Conservation (phyloP, 37 sponge, comb jelly and placozoan species). For the Mnemiopsis leidyi region DNA sequence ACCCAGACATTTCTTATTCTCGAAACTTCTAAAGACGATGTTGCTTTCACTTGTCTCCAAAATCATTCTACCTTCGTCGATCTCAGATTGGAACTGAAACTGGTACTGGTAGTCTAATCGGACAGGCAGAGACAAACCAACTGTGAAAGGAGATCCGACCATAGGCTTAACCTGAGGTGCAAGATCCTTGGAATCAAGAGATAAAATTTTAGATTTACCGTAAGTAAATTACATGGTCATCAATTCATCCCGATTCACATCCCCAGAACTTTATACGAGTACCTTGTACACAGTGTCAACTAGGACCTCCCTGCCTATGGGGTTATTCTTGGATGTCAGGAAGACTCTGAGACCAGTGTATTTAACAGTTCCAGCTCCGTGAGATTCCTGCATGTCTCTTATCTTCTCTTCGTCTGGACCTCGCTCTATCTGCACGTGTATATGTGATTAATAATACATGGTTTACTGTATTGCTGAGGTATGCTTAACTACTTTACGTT, state of each 20-base stretch:
- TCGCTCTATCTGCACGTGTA: neutral
- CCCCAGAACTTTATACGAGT: neutral
- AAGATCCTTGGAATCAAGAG: neutral
- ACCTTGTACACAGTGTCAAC: neutral
- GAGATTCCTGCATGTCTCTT: neutral
- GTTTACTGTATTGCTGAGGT: too few relatives aligned
- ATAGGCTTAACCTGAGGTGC: constrained; percentile 19
- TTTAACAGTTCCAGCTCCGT: neutral
- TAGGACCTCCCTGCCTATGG: neutral
- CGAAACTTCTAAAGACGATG: neutral
- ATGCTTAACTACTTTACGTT: too few relatives aligned
- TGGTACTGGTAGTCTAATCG: neutral
- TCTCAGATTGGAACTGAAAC: neutral
- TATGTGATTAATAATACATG: too few relatives aligned
- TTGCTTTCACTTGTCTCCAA: neutral
- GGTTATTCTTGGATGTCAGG: neutral
- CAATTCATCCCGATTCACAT: neutral
- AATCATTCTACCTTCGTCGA: neutral
- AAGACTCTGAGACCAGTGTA: neutral
- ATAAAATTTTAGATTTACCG: too few relatives aligned
- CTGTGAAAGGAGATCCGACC: neutral
- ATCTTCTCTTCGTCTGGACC: neutral
- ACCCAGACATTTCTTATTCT: neutral
- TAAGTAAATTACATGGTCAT: too few relatives aligned
- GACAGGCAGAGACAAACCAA: neutral